Base-by-base conservation (phyloP, 2,888 invertebrate genomes). In the Entomobrya multifasciata region DNA sequence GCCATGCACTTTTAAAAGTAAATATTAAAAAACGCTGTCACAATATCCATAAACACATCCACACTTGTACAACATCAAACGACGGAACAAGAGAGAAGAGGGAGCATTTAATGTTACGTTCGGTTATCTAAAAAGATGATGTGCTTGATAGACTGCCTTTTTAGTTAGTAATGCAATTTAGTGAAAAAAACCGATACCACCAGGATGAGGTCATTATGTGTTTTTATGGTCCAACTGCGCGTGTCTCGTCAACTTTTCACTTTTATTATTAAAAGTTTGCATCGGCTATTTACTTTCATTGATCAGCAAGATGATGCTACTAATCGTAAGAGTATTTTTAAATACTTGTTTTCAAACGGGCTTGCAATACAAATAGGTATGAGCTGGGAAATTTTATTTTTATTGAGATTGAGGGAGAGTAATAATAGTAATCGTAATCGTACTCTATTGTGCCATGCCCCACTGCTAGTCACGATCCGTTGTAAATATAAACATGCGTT, bases 401-500 rank as follows among this genome's bases (percentile, higher is more conserved):
- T 55, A 55, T 76, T 44, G n/a, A 22, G 41, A 60, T 57, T 57
- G 36, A 6, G 20, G 47, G 3, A 78, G 22, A 78, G 44, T 44
- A 44, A 78, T 47, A 47, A 78, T 74, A 74, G 76, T 65, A 47
- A 65, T 47, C 79, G 76, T 65, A 47, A 65, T 47, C 79, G 79
- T 44, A 65, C 47, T 17, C 79, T 65, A 47, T 11, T 36, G 30
- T 77, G 84, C 84, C 84, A 84, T 84, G 84, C 78, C 84, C 84
- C 67, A 60, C 70, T 85, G 44, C 85, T 27, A 79, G 85, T 85
- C 85, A 85, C 85, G 85, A 85, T 72, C 74, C 41, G 65, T 70
- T 78, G 78, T 85, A 85, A 79, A 85, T 70, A 85, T 85, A 85
- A 79, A 79, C 85, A 79, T 79, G 72, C 85, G 78, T 85, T 85